Evolutionary conservation across 2,888 invertebrate genomes (phyloP), one percentile per base, ranked within the genome.

Genomic region (Callyntrura guangdongensis): DNA sequence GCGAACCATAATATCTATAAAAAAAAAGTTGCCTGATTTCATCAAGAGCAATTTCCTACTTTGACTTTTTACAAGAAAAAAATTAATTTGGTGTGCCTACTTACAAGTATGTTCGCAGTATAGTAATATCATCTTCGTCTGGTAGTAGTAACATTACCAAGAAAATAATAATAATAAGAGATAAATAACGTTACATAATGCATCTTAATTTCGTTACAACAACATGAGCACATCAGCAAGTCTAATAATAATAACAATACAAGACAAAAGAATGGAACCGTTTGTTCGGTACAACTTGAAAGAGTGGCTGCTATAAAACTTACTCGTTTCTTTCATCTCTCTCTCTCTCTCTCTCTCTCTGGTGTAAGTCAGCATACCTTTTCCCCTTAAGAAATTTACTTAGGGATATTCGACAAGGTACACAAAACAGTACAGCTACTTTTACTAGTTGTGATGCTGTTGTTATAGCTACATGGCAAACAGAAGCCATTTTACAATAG

Each of bases 391-490:
- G 36, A 49, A 47, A 20, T 49, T 49, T 25, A 56, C 56, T 53
- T 69, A 56, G 56, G 85, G 77, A 84, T n/a, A 69, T 64, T 77
- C 59, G 72, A 77, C 61, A 22, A 22, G 20, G 61, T 86, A 77
- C 85, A 77, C 85, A 84, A 72, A 72, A 36, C 45, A n/a, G 74
- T 74, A 74, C 74, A 81, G 81, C 81, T 81, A 81, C 81, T 25
- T 81, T 81, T 81, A 27, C 77, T 12, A 64, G 9, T 14, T 22
- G 22, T 53, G 1, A 11, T 53, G 9, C 69, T 45, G 2, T n/a
- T 22, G 17, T 25, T 17, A 6, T 12, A 12, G 22, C 77, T 11
- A 22, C 49, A 17, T 47, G 11, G 47, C 20, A 74, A 81, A 74
- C 74, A 49, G 74, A 74, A 74, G 74, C 74, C 47, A 4, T 22